Evolutionary conservation across 2,113 vertebrate species (phyloP).

Genomic region (Brachirus orientalis): DNA sequence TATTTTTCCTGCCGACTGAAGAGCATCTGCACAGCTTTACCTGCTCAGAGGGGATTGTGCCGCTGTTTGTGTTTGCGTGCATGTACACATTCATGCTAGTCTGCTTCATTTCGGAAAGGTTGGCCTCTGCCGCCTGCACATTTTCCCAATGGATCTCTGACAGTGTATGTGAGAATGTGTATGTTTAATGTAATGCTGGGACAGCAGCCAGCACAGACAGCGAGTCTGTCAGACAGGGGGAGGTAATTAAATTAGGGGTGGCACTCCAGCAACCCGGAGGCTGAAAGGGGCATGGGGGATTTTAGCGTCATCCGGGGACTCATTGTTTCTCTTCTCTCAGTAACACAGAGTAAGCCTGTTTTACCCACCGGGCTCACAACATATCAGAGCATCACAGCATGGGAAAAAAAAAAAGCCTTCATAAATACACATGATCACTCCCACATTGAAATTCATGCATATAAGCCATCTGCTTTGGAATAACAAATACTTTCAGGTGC

Average conservation of each 20-base stretch:
- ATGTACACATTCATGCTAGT: background rate
- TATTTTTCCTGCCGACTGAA: conserved; percentile 66
- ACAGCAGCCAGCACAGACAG: conserved; percentile 47
- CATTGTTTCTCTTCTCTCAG: conserved; percentile 33
- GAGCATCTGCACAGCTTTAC: conserved; percentile 70
- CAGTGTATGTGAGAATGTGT: conserved; percentile 17
- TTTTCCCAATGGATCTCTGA: conserved; percentile 35
- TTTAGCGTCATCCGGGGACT: conserved; percentile 36
- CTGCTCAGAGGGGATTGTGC: conserved; percentile 62
- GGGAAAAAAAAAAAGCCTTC: conserved; percentile 35
- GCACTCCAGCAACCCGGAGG: conserved; percentile 57
- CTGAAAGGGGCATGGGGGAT: conserved; percentile 53
- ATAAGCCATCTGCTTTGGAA: conserved; percentile 31
- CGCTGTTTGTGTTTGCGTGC: conserved; percentile 11
- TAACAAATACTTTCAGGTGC: conserved; percentile 26
- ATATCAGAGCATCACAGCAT: conserved; percentile 17
- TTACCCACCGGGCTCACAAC: conserved; percentile 23
- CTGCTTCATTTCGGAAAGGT: conserved; percentile 35
- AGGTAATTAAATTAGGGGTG: conserved; percentile 71
- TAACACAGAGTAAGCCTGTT: conserved; percentile 18
- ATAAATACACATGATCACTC: conserved; percentile 46
- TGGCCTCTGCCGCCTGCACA: conserved; percentile 21
- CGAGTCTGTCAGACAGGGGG: conserved; percentile 49
- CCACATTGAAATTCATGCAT: conserved; percentile 52
- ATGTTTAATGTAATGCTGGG: conserved; percentile 55